Evolutionary conservation across 1,140 invertebrate genomes (phyloP).

Genomic region (Vanessa tameamea): DNA sequence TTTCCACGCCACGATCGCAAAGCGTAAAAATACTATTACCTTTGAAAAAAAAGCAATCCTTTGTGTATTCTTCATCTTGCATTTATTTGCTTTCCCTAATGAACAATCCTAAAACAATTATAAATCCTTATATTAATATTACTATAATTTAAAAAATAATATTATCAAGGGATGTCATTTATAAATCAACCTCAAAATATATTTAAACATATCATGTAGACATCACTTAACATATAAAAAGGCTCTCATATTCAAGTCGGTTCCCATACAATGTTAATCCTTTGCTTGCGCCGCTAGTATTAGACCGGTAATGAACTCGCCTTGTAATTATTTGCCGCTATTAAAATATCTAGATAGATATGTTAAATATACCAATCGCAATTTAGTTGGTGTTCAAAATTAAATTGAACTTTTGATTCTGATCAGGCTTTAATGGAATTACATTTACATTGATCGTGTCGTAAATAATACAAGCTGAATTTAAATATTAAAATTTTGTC

Average conservation of each 20-base stretch:
- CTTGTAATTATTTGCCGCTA: slow-evolving; percentile 52
- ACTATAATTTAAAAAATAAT: too few relatives aligned
- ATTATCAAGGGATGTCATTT: not conserved
- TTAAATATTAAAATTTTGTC: too few relatives aligned
- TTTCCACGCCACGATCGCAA: too few relatives aligned
- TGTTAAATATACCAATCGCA: not conserved
- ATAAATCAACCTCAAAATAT: not conserved
- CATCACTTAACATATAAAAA: slow-evolving; percentile 6
- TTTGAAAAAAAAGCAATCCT: too few relatives aligned
- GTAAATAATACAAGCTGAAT: too few relatives aligned
- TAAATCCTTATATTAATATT: too few relatives aligned
- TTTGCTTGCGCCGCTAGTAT: slow-evolving; percentile 49
- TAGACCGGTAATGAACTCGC: slow-evolving; percentile 54
- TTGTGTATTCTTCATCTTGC: too few relatives aligned
- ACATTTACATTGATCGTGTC: too few relatives aligned
- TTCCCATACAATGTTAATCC: slow-evolving; percentile 56
- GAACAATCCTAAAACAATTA: too few relatives aligned
- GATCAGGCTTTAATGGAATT: too few relatives aligned
- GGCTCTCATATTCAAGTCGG: slow-evolving; percentile 14
- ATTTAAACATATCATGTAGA: not conserved
- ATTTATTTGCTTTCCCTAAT: too few relatives aligned
- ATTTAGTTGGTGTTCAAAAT: not conserved
- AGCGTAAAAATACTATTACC: too few relatives aligned
- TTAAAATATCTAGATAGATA: slow-evolving; percentile 38
- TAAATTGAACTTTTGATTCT: not conserved